Base-by-base conservation (phyloP, 2,113 vertebrate genomes). In the Clarias gariepinus region DNA sequence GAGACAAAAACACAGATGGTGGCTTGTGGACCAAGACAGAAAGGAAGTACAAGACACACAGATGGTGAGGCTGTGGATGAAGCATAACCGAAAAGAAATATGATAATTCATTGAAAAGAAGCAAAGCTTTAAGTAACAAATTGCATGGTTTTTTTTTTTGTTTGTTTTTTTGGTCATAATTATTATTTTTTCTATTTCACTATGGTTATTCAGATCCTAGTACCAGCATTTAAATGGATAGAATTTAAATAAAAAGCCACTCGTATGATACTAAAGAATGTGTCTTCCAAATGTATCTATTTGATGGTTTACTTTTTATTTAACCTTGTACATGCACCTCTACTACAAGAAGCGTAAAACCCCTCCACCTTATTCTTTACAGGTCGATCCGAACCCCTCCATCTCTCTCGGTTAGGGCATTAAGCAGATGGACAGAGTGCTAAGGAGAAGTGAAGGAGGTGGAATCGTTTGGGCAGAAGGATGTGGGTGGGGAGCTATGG, bases 31-130 rank as follows among this genome's bases (percentile, higher is more conserved):
- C 78, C 78, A 81, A 81, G 57, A 61, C 78, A 81, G 78, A 61
- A 81, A 61, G 19, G 57, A 61, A 81, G 57, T 15, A 33, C 4
- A 57, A 60, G 55, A 76, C 25, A 55, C 52, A 64, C 53, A 69
- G 82, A 52, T 57, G 33, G 76, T 61, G 64, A 71, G 57, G 74
- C 73, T 89, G 89, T 76, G 86, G 77, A 82, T 61, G 78, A 89
- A 77, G 41, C 61, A 79, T 55, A 19, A 88, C 84, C 83, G 84
- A 64, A 25, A 77, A 77, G 64, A 47, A 47, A 33, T 79, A 85
- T 87, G 57, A 76, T 41, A 25, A 84, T 76, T 16, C 23, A 15
- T 11, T 33, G 21, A 61, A 76, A 47, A 36, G 41, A 53, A 55
- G 64, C n/a, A 21, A 10, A 13, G 47, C 3, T 52, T 52, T n/a